A percentile compares a stretch with the other conserved stretches of the same genome.
phyloP scores from a whole-genome alignment of 2,888 invertebrate genomes.

The Sipunculus nudus region DNA sequence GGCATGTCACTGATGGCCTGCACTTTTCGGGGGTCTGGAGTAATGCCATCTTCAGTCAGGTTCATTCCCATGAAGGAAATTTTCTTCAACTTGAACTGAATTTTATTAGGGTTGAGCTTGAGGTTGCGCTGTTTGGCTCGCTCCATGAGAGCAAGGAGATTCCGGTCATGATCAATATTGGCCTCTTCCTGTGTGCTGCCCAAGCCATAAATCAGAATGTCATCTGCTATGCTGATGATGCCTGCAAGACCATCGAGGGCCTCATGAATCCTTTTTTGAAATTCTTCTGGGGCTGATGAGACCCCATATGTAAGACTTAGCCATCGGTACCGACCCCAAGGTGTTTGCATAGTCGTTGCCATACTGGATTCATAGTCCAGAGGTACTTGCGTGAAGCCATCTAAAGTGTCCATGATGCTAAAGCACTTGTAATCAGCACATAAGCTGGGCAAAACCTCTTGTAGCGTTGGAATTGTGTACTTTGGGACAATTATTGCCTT shows the following conservation, averaged over 20 bases:
- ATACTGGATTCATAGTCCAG: background rate
- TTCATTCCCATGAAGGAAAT: constrained; percentile 3
- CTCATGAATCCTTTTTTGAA: constrained; percentile 10
- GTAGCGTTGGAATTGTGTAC: constrained; percentile 11
- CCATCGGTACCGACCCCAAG: constrained; percentile 11
- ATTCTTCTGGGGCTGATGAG: constrained; percentile 17
- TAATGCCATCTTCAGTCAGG: constrained; percentile 6
- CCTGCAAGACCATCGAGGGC: constrained; percentile 1
- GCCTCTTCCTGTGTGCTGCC: constrained; percentile 15
- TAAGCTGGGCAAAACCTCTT: constrained; percentile 3
- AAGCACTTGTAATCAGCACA: constrained; percentile 2
- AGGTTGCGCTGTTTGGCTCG: background rate
- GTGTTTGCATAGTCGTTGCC: constrained; percentile 19
- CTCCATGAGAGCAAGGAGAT: constrained; percentile 15
- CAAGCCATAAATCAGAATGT: constrained; percentile 11
- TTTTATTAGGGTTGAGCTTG: background rate
- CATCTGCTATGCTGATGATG: constrained; percentile 11
- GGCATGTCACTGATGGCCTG: constrained; percentile 15
- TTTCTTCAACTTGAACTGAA: constrained; percentile 6
- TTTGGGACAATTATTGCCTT: constrained; percentile 7
- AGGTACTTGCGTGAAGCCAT: constrained; percentile 15
- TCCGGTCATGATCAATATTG: constrained; percentile 2
- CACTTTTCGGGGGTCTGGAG: constrained; percentile 10
- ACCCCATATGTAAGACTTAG: constrained; percentile 12
- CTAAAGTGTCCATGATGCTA: constrained; percentile 3